Conservation (phyloP, 2,797 vertebrate species). For the Lepilemur septentrionalis region DNA sequence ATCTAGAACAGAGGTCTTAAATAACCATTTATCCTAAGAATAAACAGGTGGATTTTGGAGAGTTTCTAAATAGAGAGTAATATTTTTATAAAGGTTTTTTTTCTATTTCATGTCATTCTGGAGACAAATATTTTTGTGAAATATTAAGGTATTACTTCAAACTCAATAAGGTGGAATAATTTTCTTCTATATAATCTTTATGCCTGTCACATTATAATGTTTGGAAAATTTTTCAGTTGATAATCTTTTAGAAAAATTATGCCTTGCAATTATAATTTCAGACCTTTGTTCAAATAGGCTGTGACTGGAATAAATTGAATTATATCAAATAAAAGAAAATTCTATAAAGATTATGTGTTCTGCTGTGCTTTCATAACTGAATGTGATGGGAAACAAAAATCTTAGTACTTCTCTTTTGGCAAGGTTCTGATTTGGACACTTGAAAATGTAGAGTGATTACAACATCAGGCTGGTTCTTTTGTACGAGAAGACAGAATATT, state of each 20-base stretch:
- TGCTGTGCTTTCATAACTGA: not conserved
- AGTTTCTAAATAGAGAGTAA: not conserved
- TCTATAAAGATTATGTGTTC: not conserved
- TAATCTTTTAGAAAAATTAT: slow-evolving; percentile 10
- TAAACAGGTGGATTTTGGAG: not conserved
- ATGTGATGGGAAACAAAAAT: not conserved
- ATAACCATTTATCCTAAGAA: not conserved
- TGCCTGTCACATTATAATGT: not conserved
- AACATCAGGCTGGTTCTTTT: not conserved
- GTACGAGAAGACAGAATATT: not conserved
- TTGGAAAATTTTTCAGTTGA: not conserved
- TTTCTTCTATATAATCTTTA: not conserved
- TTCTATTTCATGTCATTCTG: not conserved
- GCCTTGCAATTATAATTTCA: not conserved
- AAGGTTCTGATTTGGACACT: not conserved
- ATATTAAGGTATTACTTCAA: not conserved
- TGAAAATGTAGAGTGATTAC: not conserved
- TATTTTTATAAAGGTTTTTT: not conserved
- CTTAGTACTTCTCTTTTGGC: not conserved
- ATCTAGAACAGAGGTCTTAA: not conserved
- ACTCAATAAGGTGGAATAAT: not conserved
- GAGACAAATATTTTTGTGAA: not conserved
- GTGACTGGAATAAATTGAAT: not conserved
- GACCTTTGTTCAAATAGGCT: not conserved
- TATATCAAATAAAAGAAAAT: not conserved